These are phyloP conservation scores for Cettia cetti DNA, from an alignment of 2,113 vertebrate species.

Conservation along the genomic window DNA sequence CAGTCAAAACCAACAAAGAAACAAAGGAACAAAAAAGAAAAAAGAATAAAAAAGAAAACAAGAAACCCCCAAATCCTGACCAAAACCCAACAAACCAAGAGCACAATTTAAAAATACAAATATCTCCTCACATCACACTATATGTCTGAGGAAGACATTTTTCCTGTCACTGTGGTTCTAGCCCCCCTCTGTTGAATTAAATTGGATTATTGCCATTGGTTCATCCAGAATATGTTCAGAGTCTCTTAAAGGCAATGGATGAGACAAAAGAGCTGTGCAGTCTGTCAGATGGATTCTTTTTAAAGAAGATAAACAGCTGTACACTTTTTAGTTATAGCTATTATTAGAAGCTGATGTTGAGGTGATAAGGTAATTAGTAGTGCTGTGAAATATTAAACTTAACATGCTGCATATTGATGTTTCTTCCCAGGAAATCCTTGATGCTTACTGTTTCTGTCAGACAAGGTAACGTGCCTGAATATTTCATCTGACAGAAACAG, in stretches of 20 bases:
- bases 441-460: constrained; percentile 13
- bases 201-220: neutral
- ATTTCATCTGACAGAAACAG: constrained; percentile 12
- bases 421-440: constrained; percentile 7
- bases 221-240: neutral
- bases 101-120: neutral
- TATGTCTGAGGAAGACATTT: neutral
- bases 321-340: neutral
- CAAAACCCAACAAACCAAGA: neutral
- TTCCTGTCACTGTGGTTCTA: neutral
- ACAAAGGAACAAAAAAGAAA: accelerated
- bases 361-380: constrained; percentile 33
- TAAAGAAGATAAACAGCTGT: neutral
- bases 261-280: neutral
- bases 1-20: too few relatives aligned
- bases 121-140: neutral
- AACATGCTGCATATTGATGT: neutral
- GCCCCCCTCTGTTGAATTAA: neutral
- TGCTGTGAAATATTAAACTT: neutral
- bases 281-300: neutral
- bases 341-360: neutral
- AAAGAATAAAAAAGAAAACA: too few relatives aligned
- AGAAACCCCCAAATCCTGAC: accelerated
- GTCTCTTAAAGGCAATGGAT: neutral
- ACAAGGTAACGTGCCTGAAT: neutral